phyloP scores from a whole-genome alignment of 2,113 vertebrate genomes.

The Podarcis cretensis region DNA sequence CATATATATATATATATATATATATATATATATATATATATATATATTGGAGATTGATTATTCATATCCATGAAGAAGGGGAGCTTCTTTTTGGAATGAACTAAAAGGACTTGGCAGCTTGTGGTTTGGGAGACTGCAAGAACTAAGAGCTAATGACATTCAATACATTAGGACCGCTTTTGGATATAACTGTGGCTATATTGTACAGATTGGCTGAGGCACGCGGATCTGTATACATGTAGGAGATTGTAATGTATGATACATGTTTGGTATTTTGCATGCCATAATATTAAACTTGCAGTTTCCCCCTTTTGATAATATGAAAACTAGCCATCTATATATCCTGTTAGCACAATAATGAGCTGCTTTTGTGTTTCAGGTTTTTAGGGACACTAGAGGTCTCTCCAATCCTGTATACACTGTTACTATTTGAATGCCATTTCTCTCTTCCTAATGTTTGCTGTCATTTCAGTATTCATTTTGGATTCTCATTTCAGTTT shows the following conservation, averaged over 20 bases:
- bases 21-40: no score
- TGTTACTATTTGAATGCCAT: not conserved
- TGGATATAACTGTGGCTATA: not conserved
- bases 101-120: not conserved
- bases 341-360: not conserved
- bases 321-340: not conserved
- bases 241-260: not conserved
- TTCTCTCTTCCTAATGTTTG: slow-evolving; percentile 10
- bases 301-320: not conserved
- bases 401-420: slow-evolving; percentile 63
- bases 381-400: slow-evolving; percentile 71
- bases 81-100: not conserved
- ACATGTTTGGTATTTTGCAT: not conserved
- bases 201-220: not conserved
- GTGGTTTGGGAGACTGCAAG: not conserved
- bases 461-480: slow-evolving; percentile 41
- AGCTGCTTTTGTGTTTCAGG: not conserved
- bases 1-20: no score
- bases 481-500: slow-evolving; percentile 61
- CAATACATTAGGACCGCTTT: not conserved
- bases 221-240: not conserved
- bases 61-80: not conserved
- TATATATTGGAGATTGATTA: no score
- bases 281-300: no score
- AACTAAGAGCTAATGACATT: not conserved